Evolutionary conservation across 1,140 invertebrate species (phyloP).

Genomic region (Penaeus japonicus): DNA sequence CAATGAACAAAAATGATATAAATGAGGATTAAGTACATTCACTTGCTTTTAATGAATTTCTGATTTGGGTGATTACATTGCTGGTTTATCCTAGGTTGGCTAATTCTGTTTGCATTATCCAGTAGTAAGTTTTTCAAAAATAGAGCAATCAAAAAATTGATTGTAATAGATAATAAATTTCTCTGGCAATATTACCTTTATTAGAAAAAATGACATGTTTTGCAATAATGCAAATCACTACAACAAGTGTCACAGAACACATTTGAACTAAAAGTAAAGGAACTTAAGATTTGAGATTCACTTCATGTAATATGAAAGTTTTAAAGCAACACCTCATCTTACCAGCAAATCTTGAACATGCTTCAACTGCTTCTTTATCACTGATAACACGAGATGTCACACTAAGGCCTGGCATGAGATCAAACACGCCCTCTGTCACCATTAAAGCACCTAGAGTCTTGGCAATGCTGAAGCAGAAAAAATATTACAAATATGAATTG

Average conservation of each 20-base stretch:
- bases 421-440: slow-evolving; percentile 63
- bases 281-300: not conserved
- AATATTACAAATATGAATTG: slow-evolving; percentile 5
- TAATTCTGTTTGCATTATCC: too few species aligned
- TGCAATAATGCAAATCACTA: not conserved
- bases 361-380: slow-evolving; percentile 67
- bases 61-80: not conserved
- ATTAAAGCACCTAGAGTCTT: slow-evolving; percentile 65
- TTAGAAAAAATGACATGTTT: too few species aligned
- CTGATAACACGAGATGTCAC: slow-evolving; percentile 65
- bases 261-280: too few species aligned
- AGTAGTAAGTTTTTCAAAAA: too few species aligned
- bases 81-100: not conserved
- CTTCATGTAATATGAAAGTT: not conserved
- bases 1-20: not conserved
- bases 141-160: too few species aligned
- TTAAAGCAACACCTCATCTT: slow-evolving; percentile 18
- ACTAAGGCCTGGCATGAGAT: slow-evolving; percentile 61
- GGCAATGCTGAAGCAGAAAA: slow-evolving; percentile 64
- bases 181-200: not conserved
- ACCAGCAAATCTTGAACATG: slow-evolving; percentile 66
- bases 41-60: not conserved
- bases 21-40: too few species aligned
- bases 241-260: not conserved
- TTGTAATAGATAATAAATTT: too few species aligned